A percentile compares a stretch with the other conserved stretches of the same genome.
These are phyloP conservation scores for Toxonevra muliebris DNA, from an alignment of 2,888 invertebrate species.

Conservation along the genomic window DNA sequence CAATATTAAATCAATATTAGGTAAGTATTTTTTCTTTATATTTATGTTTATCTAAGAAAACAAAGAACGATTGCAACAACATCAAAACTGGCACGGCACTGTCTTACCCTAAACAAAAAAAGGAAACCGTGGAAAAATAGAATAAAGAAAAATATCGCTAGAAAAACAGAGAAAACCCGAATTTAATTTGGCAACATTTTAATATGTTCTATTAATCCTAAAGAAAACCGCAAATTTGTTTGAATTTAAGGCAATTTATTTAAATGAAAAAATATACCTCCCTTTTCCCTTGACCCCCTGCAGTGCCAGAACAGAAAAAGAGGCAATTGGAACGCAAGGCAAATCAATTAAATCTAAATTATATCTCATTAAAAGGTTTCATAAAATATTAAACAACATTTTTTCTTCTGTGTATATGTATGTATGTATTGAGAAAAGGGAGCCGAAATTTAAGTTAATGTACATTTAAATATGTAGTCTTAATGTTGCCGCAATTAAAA, in stretches of 20 bases:
- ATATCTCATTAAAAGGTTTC: conserved; percentile 17
- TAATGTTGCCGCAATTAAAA: conserved; percentile 36
- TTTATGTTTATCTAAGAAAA: neutral
- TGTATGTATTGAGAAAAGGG: neutral
- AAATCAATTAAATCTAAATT: conserved; percentile 32
- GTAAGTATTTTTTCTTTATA: neutral
- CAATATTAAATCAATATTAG: too few species aligned
- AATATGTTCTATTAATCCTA: conserved; percentile 36
- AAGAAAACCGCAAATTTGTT: conserved; percentile 40
- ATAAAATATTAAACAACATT: conserved; percentile 15
- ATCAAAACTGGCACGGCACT: too few species aligned
- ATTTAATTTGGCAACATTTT: conserved; percentile 34
- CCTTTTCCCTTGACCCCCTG: too few species aligned
- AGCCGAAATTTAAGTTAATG: conserved; percentile 24
- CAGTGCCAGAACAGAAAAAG: too few species aligned
- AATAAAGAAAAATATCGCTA: neutral
- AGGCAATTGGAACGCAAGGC: too few species aligned
- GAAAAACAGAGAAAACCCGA: conserved; percentile 6
- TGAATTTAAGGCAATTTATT: conserved; percentile 35
- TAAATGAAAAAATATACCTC: conserved; percentile 13
- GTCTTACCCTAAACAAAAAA: too few species aligned
- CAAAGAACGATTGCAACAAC: neutral
- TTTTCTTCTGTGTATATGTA: neutral
- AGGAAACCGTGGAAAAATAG: too few species aligned
- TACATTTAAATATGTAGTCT: conserved; percentile 34